phyloP scores from a whole-genome alignment of 2,888 invertebrate species.

The Lissocephala sabroskyi region DNA sequence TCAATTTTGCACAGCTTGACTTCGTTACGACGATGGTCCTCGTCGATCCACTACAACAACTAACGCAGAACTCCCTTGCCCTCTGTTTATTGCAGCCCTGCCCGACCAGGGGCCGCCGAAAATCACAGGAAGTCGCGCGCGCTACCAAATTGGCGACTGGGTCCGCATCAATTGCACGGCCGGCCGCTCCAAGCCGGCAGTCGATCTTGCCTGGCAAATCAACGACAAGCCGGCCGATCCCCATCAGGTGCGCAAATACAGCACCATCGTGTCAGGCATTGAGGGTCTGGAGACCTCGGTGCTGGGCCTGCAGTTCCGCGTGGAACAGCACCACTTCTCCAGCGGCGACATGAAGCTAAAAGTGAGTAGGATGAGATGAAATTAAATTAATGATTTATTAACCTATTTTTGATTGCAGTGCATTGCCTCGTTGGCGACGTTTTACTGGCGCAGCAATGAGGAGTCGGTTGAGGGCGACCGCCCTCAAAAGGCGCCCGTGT shows the following conservation, averaged over 20 bases:
- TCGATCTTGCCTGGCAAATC: conserved; percentile 76
- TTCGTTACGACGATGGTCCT: conserved; percentile 22
- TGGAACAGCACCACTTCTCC: conserved; percentile 80
- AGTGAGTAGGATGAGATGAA: conserved; percentile 66
- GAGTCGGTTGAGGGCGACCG: conserved; percentile 82
- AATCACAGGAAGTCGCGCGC: conserved; percentile 75
- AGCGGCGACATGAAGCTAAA: conserved; percentile 83
- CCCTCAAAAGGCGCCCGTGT: conserved; percentile 78
- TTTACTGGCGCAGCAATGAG: conserved; percentile 83
- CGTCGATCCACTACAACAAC: conserved; percentile 11
- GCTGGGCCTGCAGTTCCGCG: conserved; percentile 80
- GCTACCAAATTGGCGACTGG: conserved; percentile 77
- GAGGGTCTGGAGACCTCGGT: conserved; percentile 80
- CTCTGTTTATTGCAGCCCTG: conserved; percentile 72
- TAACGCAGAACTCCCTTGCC: conserved; percentile 15
- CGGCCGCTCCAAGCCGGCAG: conserved; percentile 77
- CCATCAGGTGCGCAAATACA: conserved; percentile 73
- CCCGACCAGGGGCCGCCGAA: conserved; percentile 76
- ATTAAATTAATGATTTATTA: not conserved
- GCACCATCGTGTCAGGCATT: conserved; percentile 74
- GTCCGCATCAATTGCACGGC: conserved; percentile 78
- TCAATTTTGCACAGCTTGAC: conserved; percentile 45
- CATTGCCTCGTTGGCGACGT: conserved; percentile 80
- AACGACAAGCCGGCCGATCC: conserved; percentile 75
- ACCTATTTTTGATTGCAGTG: conserved; percentile 71